A percentile compares a stretch with the other conserved stretches of the same genome.
phyloP scores from a whole-genome alignment of 2,113 vertebrate species.

The Suncus etruscus region DNA sequence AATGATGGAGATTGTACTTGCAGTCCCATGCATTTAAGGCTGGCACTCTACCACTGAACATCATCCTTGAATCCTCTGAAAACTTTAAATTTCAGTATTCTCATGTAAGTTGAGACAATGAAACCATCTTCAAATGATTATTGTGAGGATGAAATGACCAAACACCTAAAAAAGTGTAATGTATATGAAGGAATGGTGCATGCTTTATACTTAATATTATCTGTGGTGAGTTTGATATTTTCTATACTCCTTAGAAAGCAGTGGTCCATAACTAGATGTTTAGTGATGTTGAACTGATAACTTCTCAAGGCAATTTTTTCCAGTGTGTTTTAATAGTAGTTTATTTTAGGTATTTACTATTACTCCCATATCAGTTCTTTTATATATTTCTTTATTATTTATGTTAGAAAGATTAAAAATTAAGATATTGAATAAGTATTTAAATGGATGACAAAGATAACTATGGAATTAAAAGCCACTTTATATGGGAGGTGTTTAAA shows the following conservation, averaged over 20 bases:
- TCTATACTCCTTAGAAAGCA: slow-evolving; percentile 9
- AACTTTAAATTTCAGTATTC: slow-evolving; percentile 23
- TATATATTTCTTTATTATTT: slow-evolving; percentile 1
- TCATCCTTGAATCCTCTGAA: too few relatives aligned
- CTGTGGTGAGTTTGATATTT: too few relatives aligned
- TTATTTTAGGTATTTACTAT: neutral
- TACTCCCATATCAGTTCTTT: neutral
- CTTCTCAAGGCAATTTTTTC: neutral
- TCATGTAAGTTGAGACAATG: neutral
- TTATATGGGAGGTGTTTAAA: neutral
- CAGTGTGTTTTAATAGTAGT: neutral
- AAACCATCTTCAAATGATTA: slow-evolving; percentile 10
- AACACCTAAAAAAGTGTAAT: neutral
- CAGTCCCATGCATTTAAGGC: too few relatives aligned
- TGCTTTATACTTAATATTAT: neutral
- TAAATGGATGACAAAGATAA: slow-evolving; percentile 1
- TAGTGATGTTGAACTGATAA: neutral
- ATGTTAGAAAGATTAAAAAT: slow-evolving; percentile 16
- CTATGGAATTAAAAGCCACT: slow-evolving; percentile 15
- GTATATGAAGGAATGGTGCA: neutral
- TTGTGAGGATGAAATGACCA: slow-evolving; percentile 1
- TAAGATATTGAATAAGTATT: slow-evolving; percentile 14
- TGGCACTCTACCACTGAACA: too few relatives aligned
- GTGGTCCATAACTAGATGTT: neutral
- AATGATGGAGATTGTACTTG: too few relatives aligned